Evolutionary conservation across 2,888 invertebrate species (phyloP).

Genomic region (Ornithoptera alexandrae): DNA sequence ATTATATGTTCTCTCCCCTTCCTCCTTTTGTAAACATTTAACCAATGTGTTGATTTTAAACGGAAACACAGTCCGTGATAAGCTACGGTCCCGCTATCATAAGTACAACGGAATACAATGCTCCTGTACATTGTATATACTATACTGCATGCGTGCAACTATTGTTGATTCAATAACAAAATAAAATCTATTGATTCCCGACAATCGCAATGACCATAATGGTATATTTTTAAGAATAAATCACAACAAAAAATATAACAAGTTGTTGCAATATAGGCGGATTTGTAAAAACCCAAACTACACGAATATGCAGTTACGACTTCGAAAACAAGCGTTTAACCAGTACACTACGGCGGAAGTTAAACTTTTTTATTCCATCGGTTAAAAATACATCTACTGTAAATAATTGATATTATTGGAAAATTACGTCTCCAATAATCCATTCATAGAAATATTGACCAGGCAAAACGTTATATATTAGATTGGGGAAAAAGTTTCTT

Average conservation of each 20-base stretch:
- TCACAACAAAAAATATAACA: no score
- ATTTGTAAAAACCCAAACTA: no score
- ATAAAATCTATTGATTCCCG: background rate
- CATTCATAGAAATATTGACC: background rate
- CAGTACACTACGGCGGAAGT: no score
- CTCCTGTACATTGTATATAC: background rate
- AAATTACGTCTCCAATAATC: no score
- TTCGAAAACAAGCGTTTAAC: no score
- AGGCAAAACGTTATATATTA: background rate
- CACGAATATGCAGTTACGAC: no score
- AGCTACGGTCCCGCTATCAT: slow-evolving; percentile 17
- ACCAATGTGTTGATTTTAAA: slow-evolving; percentile 19
- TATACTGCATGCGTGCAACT: background rate
- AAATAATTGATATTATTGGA: background rate
- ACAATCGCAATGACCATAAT: no score
- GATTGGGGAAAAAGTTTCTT: background rate
- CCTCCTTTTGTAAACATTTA: background rate
- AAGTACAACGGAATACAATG: slow-evolving; percentile 4
- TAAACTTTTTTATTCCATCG: no score
- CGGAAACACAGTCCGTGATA: slow-evolving; percentile 26
- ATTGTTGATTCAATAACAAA: background rate
- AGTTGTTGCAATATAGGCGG: no score
- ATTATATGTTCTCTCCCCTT: background rate
- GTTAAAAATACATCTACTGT: background rate
- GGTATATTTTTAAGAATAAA: no score